Base-by-base conservation (phyloP, 2,113 vertebrate genomes). In the Candoia aspera region DNA sequence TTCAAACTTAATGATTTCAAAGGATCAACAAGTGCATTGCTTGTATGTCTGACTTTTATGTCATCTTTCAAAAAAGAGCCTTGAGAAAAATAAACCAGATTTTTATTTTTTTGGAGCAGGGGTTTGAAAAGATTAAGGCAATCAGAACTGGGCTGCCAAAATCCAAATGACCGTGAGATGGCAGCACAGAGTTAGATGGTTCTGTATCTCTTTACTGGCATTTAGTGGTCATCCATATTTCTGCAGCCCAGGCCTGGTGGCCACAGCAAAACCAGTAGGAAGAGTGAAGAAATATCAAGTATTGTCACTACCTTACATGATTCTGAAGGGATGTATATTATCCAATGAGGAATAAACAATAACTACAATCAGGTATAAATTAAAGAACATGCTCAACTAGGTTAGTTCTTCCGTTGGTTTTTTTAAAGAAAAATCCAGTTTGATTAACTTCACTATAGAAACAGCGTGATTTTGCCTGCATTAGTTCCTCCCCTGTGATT, bases 31-130 rank as follows among this genome's bases (percentile, higher is more conserved):
- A 62, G 85, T 53, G 6, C 55, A 90, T 88, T 88, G 42, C 12
- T 93, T 87, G 46, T 90, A 90, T 55, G 21, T 83, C 42, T 93
- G 89, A 87, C 89, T 68, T 93, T 88, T 90, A 62, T 54, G 84
- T 26, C 23, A 88, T 54, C 68, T 37, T 90, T 93, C 84, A 87
- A 90, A 87, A 90, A 86, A 84, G 42, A 93, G 24, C 37, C 37
- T 49, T 58, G 4, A 9, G 42, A 49, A n/a, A 17, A 13, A 23
- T 4, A 26, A 49, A 17, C 37, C 8, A 37, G 46, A 37, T 88
- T 53, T 49, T 62, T 62, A 12, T 62, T 26, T 62, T 29, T 64
- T 68, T 0, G 29, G 62, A n/a, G 29, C 4, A 1, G 11, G 62
- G 62, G 29, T n/a, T 68, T 64, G 62, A 68, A 68, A 68, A 37